phyloP scores from a whole-genome alignment of 2,797 vertebrate species.

The Malurus splendens region DNA sequence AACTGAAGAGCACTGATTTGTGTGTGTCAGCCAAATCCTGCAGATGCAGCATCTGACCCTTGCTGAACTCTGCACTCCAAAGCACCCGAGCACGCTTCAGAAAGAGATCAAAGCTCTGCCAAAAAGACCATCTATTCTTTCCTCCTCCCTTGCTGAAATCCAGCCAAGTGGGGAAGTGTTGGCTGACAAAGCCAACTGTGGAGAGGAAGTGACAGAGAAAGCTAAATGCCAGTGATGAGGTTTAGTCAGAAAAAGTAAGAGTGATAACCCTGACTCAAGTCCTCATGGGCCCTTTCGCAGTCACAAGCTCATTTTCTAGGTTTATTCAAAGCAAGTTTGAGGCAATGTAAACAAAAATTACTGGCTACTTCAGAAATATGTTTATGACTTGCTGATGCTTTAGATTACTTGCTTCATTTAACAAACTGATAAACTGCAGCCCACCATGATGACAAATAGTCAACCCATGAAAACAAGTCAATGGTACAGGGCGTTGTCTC shows the following conservation, averaged over 20 bases:
- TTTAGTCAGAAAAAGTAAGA: background rate
- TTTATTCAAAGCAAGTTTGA: background rate
- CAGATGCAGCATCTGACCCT: background rate
- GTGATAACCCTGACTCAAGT: background rate
- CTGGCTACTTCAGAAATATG: background rate
- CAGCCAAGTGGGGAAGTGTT: slow-evolving; percentile 25
- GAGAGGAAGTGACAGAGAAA: slow-evolving; percentile 5
- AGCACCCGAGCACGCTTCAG: background rate
- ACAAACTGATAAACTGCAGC: background rate
- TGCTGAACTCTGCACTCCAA: background rate
- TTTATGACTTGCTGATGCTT: background rate
- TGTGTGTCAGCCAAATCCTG: background rate
- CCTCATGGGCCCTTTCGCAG: background rate
- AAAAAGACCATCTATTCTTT: slow-evolving; percentile 12
- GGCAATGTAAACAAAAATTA: background rate
- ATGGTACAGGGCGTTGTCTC: slow-evolving; percentile 26
- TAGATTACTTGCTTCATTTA: background rate
- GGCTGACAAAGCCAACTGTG: background rate
- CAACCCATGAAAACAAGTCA: background rate
- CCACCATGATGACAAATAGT: background rate
- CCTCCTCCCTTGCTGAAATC: slow-evolving; percentile 4
- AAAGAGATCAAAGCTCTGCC: slow-evolving; percentile 30
- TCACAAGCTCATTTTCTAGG: background rate
- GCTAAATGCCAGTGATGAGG: background rate
- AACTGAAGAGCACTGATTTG: background rate